phyloP scores from a whole-genome alignment of 37 sponge, comb jelly and placozoan genomes.

The Sycon ciliatum region DNA sequence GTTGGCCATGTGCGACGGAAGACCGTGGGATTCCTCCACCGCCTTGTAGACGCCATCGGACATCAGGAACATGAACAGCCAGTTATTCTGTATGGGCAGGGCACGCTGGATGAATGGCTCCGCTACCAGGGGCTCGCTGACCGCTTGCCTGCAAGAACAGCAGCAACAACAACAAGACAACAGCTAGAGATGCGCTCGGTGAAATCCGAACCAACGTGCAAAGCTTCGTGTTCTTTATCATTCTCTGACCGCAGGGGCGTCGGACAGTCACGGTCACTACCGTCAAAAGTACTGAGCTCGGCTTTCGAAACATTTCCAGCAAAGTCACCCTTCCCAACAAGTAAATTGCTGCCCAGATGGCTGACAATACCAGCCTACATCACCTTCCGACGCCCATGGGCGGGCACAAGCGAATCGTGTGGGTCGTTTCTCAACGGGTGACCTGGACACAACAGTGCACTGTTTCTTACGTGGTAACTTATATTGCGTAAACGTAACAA shows the following conservation, averaged over 20 bases:
- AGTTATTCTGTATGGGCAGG: neutral
- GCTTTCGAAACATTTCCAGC: too few relatives aligned
- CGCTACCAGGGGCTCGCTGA: slow-evolving; percentile 5
- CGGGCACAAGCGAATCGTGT: too few relatives aligned
- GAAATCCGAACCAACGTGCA: neutral
- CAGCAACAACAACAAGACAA: neutral
- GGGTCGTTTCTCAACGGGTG: neutral
- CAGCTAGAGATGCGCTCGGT: neutral
- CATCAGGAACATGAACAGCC: slow-evolving; percentile 12
- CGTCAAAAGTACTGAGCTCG: too few relatives aligned
- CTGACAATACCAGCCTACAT: too few relatives aligned
- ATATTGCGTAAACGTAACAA: too few relatives aligned
- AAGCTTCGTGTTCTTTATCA: too few relatives aligned
- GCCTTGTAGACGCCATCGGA: slow-evolving; percentile 23
- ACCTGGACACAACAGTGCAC: neutral
- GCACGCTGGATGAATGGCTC: slow-evolving; percentile 9
- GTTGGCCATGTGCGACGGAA: too few relatives aligned
- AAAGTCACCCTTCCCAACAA: too few relatives aligned
- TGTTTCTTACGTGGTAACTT: neutral
- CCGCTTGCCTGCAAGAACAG: neutral
- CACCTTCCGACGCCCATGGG: too few relatives aligned
- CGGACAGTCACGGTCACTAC: too few relatives aligned
- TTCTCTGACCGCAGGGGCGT: too few relatives aligned
- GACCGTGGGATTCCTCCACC: neutral
- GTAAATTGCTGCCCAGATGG: too few relatives aligned